Percentiles rank a stretch among this genome's conserved stretches.
Conservation (phyloP, 2,888 invertebrate genomes). For the Physocephala rufipes region DNA sequence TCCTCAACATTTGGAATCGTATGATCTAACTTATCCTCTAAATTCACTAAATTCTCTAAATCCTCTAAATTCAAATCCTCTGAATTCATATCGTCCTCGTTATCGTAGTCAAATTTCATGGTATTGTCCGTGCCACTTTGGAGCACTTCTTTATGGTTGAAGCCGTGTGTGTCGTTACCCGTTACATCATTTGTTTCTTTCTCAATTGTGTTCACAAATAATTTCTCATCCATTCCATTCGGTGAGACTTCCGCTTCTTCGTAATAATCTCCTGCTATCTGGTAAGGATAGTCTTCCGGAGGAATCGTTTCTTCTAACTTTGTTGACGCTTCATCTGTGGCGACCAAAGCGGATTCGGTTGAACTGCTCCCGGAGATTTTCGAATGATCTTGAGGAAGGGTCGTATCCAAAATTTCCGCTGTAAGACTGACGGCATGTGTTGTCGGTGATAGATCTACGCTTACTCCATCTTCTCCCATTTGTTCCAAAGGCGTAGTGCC, state of each 20-base stretch:
- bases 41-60: too few species aligned
- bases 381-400: not conserved
- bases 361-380: not conserved
- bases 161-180: slow-evolving; percentile 25
- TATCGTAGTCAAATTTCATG: slow-evolving; percentile 60
- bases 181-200: slow-evolving; percentile 25
- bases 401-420: slow-evolving; percentile 21
- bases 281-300: slow-evolving; percentile 61
- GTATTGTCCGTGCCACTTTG: slow-evolving; percentile 49
- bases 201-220: not conserved
- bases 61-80: too few species aligned
- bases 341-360: slow-evolving; percentile 17
- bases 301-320: slow-evolving; percentile 42
- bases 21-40: slow-evolving; percentile 42
- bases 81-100: too few species aligned
- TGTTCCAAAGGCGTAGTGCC: too few species aligned
- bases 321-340: slow-evolving; percentile 41
- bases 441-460: slow-evolving; percentile 50
- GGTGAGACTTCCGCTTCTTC: slow-evolving; percentile 46
- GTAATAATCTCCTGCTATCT: slow-evolving; percentile 59
- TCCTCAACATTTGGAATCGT: not conserved
- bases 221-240: slow-evolving; percentile 9
- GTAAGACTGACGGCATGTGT: slow-evolving; percentile 48
- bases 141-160: slow-evolving; percentile 7
- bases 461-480: slow-evolving; percentile 43